Evolutionary conservation across 2,113 vertebrate species (phyloP).

Genomic region (Triplophysa siluroides): DNA sequence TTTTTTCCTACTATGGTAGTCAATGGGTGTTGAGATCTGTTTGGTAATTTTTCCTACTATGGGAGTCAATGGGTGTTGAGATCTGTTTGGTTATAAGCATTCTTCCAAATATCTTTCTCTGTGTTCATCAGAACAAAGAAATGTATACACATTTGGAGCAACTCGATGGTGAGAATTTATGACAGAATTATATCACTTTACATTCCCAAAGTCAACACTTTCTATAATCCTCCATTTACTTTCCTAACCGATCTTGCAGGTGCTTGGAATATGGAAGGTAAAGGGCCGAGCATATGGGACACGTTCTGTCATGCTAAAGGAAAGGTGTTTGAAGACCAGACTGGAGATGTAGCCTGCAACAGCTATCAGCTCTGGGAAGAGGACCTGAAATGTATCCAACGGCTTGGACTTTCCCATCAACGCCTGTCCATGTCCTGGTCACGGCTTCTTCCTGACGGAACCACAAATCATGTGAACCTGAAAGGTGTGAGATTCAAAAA

Average conservation of each 20-base stretch:
- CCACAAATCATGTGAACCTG: slow-evolving; percentile 85
- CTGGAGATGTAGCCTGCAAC: slow-evolving; percentile 89
- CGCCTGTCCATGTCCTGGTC: slow-evolving; percentile 94
- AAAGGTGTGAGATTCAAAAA: slow-evolving; percentile 73
- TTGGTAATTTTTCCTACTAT: no score
- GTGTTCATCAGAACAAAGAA: no score
- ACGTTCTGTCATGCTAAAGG: slow-evolving; percentile 88
- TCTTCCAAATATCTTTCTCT: no score
- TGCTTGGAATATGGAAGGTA: slow-evolving; percentile 87
- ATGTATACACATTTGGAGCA: no score
- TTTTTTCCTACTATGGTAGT: no score
- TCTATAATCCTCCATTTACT: not conserved
- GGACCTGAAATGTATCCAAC: slow-evolving; percentile 92
- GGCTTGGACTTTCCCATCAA: slow-evolving; percentile 95
- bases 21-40: no score
- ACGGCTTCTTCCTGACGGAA: slow-evolving; percentile 93
- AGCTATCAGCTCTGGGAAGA: slow-evolving; percentile 92
- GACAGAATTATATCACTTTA: no score
- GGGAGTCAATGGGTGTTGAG: no score
- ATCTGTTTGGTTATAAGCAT: no score
- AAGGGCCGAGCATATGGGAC: slow-evolving; percentile 88
- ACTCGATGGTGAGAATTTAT: no score
- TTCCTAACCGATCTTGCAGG: slow-evolving; percentile 65
- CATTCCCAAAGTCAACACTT: no score
- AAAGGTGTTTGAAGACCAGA: slow-evolving; percentile 86